phyloP scores from a whole-genome alignment of 2,797 vertebrate species.

The Myotis findleyi region DNA sequence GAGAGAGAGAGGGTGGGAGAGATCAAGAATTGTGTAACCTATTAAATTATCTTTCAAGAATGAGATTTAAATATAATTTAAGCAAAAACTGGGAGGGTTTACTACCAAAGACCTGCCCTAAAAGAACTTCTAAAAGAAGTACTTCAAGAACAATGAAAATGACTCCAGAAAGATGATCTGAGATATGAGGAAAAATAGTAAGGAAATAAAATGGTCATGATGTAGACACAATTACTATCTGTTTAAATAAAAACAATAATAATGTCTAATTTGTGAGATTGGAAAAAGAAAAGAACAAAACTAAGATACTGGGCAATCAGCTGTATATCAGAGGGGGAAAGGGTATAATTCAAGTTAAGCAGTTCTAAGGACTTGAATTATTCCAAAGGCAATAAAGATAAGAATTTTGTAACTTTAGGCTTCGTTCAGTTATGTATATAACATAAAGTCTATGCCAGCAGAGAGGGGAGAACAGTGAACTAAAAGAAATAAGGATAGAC shows the following conservation, averaged over 20 bases:
- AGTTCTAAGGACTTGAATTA: neutral
- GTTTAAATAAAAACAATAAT: neutral
- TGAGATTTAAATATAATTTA: neutral
- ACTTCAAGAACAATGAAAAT: neutral
- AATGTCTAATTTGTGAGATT: neutral
- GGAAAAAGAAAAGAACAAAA: conserved; percentile 32
- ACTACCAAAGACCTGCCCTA: neutral
- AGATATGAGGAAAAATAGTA: neutral
- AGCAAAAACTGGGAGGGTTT: neutral
- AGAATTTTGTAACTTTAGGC: neutral
- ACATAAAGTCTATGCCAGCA: conserved; percentile 8
- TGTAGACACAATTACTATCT: neutral
- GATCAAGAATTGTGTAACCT: neutral
- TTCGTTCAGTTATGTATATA: neutral
- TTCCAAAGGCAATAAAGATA: neutral
- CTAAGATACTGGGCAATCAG: neutral
- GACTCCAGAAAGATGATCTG: neutral
- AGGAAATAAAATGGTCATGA: neutral
- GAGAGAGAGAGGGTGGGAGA: neutral
- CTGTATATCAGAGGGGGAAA: neutral
- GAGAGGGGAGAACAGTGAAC: neutral
- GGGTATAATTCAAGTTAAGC: neutral
- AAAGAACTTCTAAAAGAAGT: neutral
- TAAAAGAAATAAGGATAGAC: conserved; percentile 5
- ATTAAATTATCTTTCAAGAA: conserved; percentile 6